Evolutionary conservation across 92 coral and sea anemone genomes (phyloP).

Genomic region (Pocillopora grandis): DNA sequence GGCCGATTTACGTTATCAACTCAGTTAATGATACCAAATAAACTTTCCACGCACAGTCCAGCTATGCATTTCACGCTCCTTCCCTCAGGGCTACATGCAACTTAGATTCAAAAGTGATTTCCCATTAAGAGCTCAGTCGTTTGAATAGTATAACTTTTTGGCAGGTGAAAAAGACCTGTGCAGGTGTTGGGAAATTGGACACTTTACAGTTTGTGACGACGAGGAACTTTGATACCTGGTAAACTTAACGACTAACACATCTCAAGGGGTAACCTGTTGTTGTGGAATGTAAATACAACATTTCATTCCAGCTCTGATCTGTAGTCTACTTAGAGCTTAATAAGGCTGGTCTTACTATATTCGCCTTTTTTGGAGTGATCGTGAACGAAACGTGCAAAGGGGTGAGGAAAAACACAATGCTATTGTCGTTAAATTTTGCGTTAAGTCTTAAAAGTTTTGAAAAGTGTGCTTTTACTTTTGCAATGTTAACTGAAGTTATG

Average conservation of each 20-base stretch:
- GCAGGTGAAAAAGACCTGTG: neutral
- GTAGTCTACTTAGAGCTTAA: neutral
- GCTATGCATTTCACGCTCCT: neutral
- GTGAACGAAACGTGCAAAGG: neutral
- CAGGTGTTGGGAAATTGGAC: conserved; percentile 13
- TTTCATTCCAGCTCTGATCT: neutral
- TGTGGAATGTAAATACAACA: neutral
- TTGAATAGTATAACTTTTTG: neutral
- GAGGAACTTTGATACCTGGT: neutral
- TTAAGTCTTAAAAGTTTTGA: too few species aligned
- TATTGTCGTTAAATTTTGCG: too few species aligned
- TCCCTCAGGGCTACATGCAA: neutral
- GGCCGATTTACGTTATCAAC: too few species aligned
- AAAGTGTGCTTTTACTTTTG: too few species aligned
- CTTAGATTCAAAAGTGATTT: neutral
- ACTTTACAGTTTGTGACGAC: neutral
- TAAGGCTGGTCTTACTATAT: neutral
- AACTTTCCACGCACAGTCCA: neutral
- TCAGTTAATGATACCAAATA: too few species aligned
- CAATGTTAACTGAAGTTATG: too few species aligned
- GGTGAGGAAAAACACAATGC: too few species aligned
- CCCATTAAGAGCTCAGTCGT: neutral
- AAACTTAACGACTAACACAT: neutral
- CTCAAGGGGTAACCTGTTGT: neutral
- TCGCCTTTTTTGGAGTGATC: neutral